Evolutionary conservation across 2,888 invertebrate species (phyloP), one percentile per base, ranked within the genome.

Genomic region (Drosophila formosana): DNA sequence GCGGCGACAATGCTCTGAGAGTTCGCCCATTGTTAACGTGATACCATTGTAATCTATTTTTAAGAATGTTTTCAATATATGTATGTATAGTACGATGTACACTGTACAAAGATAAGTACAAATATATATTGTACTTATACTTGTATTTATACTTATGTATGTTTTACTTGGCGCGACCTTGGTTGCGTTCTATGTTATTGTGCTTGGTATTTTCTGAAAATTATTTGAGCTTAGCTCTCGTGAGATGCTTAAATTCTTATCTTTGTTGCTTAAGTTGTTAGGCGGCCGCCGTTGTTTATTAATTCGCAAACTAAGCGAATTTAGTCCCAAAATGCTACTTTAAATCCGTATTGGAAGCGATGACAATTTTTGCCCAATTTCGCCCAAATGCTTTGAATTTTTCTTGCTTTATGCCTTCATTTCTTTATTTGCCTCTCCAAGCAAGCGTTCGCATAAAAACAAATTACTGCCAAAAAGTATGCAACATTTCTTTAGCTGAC

Each of bases 11-110:
- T 37, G 37, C n/a, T 11, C 37, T 5, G n/a, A 37, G 32, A 46
- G 63, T 34, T 60, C 56, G 66, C 39, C 65, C 64, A 74, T 78
- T 82, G 75, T 82, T 81, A 81, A 73, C 86, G 72, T 83, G 78
- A 74, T 78, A 69, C 80, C 67, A 71, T 78, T 76, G 86, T 75
- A 82, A 82, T 83, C 80, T 79, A 74, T 88, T 84, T 88, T 72
- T 71, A 78, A 76, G 78, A 67, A 84, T 75, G 74, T 74, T 81
- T 75, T 37, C 37, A 37, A 37, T 37, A 37, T 37, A 37, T n/a
- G 11, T 37, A 37, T 11, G 11, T n/a, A 5, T 1, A 37, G 11
- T 11, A 37, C 11, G 30, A 18, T 18, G 18, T 18, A 9, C 32
- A 32, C 9, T 32, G 32, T 11, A 37, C 37, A 37, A 2, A 11